Evolutionary conservation across 2,888 invertebrate species (phyloP).

Genomic region (Himalopsyche anomala): DNA sequence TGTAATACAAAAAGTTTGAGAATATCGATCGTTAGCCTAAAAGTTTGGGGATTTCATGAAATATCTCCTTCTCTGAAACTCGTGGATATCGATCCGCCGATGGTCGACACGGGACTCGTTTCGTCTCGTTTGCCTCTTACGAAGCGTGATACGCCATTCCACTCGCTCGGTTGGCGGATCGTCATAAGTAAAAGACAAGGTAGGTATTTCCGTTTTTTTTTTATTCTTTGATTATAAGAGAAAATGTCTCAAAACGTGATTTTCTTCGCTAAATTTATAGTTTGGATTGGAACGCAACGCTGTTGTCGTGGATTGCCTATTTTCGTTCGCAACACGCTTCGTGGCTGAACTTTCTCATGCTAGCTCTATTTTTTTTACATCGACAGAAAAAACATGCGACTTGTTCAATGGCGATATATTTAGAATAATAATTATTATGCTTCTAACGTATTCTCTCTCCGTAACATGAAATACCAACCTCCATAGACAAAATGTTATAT

Average conservation of each 20-base stretch:
- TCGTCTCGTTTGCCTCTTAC: neutral
- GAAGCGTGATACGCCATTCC: neutral
- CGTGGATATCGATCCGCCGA: conserved; percentile 23
- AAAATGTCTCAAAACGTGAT: conserved; percentile 24
- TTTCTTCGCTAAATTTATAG: conserved; percentile 43
- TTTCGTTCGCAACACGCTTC: neutral
- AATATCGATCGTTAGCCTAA: conserved; percentile 17
- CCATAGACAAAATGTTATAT: too few species aligned
- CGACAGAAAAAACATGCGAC: neutral
- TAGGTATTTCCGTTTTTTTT: conserved; percentile 32
- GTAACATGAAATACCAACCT: too few species aligned
- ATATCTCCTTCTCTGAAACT: conserved; percentile 23
- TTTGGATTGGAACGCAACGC: conserved; percentile 13
- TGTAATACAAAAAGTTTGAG: neutral
- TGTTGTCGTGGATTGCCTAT: conserved; percentile 31
- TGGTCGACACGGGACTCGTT: conserved; percentile 34
- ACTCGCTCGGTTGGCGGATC: neutral
- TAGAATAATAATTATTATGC: too few species aligned
- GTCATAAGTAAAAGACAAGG: conserved; percentile 41
- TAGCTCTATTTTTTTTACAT: conserved; percentile 13
- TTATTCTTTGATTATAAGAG: conserved; percentile 42
- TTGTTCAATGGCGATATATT: neutral
- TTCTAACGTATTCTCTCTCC: too few species aligned
- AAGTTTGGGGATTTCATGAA: conserved; percentile 31
- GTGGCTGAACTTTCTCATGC: conserved; percentile 1